Evolutionary conservation across 1,140 invertebrate species (phyloP), one percentile per base, ranked within the genome.

Genomic region (Drosophila kikkawai): DNA sequence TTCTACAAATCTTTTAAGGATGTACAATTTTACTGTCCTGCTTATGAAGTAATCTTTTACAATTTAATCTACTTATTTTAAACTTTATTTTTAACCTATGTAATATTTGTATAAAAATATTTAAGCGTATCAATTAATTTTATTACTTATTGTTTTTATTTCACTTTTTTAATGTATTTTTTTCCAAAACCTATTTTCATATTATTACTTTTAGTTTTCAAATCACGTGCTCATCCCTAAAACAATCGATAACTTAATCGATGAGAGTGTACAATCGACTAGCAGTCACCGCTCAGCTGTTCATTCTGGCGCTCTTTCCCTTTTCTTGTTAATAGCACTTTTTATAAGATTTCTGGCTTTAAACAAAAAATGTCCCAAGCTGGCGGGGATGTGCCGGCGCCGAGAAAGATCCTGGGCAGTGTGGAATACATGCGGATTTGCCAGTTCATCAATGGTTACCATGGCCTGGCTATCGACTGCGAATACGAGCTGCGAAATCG

Each of bases 381-480:
- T 15, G 41, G 41, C 41, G 47, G 26, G 7, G 67, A 56, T 36
- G 22, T 45, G 32, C 48, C 32, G 26, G n/a, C 36, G 2, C 75
- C 80, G 41, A 74, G 58, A 17, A 85, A 80, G 22, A 78, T 92
- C 13, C 45, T 92, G 6, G 84, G 44, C n/a, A 60, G 41, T 2
- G 47, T 32, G 8, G 68, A 90, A 9, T 91, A 80, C 32, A n/a
- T 51, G 12, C 53, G 51, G 3, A 87, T 92, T 42, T 84, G 87
- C 50, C 79, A 83, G 53, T 92, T 82, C 37, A 85, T 92, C 29
- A 71, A 82, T 45, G 63, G 71, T 8, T 92, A 82, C 44, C 58
- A 78, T 36, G 83, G 83, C 4, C 57, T 92, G 47, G 59, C 91
- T 5, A 92, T 92, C 41, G 91, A 94, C 53, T 94, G 93, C 67